A percentile compares a stretch with the other conserved stretches of the same genome.
Evolutionary conservation across 1,140 invertebrate genomes (phyloP).

Genomic region (Caenorhabditis latens): DNA sequence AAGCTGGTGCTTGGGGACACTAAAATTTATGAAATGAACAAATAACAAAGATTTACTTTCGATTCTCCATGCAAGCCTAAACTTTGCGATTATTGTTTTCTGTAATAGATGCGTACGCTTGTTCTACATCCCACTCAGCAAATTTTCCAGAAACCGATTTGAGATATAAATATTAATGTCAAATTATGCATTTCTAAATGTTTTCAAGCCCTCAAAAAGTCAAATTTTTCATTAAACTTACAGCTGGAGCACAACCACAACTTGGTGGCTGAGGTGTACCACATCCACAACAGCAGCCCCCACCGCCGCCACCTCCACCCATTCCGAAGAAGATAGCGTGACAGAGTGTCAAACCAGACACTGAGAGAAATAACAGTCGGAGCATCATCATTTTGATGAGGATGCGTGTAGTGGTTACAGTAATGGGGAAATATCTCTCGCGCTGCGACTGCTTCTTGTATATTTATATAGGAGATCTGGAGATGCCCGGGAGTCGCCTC

Average conservation of each 20-base stretch:
- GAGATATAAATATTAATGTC: too few relatives aligned
- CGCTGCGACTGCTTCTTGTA: neutral
- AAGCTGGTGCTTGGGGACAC: slow-evolving; percentile 60
- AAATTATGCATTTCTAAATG: too few relatives aligned
- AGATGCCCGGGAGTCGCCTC: neutral
- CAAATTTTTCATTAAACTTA: neutral
- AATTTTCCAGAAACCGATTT: too few relatives aligned
- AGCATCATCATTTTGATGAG: slow-evolving; percentile 18
- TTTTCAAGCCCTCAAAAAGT: neutral
- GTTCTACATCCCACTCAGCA: too few relatives aligned
- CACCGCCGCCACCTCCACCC: slow-evolving; percentile 55
- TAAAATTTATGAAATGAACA: neutral
- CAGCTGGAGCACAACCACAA: slow-evolving; percentile 60
- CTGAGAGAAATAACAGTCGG: slow-evolving; percentile 12
- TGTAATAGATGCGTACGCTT: too few relatives aligned
- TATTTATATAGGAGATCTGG: slow-evolving; percentile 35
- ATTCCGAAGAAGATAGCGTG: slow-evolving; percentile 35
- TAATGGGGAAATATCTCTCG: neutral
- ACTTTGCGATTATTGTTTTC: too few relatives aligned
- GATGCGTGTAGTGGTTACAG: neutral
- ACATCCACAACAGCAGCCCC: slow-evolving; percentile 63
- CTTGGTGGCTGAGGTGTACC: slow-evolving; percentile 59
- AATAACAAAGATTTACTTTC: too few relatives aligned
- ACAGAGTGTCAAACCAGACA: neutral
- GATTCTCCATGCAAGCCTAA: neutral